Percentiles rank a stretch among this genome's conserved stretches.
Evolutionary conservation across 1,140 invertebrate species (phyloP).

Genomic region (Calycopis cecrops): DNA sequence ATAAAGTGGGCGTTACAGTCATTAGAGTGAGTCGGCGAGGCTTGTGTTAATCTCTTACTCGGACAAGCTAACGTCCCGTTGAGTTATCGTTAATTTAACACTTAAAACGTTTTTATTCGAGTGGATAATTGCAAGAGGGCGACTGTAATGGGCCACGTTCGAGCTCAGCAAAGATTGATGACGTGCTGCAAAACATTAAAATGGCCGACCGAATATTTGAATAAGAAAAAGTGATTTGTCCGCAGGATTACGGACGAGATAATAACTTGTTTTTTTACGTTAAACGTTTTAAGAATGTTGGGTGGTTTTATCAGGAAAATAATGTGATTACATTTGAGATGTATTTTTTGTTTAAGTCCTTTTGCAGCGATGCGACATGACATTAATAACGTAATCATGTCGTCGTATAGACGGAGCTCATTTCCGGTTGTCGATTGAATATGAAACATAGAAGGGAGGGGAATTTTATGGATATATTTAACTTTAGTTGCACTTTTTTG

Average conservation of each 20-base stretch:
- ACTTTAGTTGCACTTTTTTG: too few relatives aligned
- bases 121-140: conserved; percentile 65
- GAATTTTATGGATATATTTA: too few relatives aligned
- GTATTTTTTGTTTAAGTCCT: background rate
- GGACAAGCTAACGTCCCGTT: conserved; percentile 51
- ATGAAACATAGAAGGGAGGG: too few relatives aligned
- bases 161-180: conserved; percentile 64
- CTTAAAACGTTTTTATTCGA: conserved; percentile 71
- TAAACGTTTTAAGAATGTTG: background rate
- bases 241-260: conserved; percentile 40
- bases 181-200: conserved; percentile 58
- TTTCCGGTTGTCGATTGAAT: too few relatives aligned
- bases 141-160: conserved; percentile 57
- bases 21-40: conserved; percentile 11
- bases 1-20: background rate
- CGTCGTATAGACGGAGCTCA: too few relatives aligned
- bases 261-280: conserved; percentile 38
- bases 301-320: background rate
- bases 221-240: conserved; percentile 51
- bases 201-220: conserved; percentile 62
- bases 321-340: background rate
- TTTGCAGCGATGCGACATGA: too few relatives aligned
- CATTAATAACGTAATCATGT: too few relatives aligned
- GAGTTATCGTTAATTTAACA: conserved; percentile 73
- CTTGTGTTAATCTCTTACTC: conserved; percentile 55